These are phyloP conservation scores for Pinctada fucata DNA, from an alignment of 2,888 invertebrate species.

Conservation along the genomic window DNA sequence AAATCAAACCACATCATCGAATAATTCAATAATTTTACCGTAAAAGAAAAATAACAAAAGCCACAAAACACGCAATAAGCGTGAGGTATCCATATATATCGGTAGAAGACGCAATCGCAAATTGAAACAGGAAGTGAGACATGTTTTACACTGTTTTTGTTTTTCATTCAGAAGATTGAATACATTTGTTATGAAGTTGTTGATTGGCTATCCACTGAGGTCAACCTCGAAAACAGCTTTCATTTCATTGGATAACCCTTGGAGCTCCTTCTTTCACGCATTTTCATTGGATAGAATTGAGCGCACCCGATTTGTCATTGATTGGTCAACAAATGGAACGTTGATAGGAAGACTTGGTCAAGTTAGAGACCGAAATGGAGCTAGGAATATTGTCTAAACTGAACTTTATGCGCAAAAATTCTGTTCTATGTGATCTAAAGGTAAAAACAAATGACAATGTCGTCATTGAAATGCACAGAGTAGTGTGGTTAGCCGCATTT, in stretches of 20 bases:
- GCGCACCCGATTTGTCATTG: too few species aligned
- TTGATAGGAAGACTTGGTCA: too few species aligned
- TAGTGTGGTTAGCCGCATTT: conserved; percentile 50
- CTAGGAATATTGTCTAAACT: conserved; percentile 12
- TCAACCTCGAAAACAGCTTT: too few species aligned
- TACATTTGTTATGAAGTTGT: background rate
- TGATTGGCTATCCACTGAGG: too few species aligned
- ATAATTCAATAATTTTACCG: conserved; percentile 40
- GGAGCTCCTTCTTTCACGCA: too few species aligned
- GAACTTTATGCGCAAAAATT: conserved; percentile 37
- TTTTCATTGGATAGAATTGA: too few species aligned
- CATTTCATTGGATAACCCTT: too few species aligned
- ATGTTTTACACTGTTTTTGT: conserved; percentile 22
- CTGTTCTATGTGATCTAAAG: conserved; percentile 51
- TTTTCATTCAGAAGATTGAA: conserved; percentile 17
- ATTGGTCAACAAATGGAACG: too few species aligned
- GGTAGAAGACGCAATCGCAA: conserved; percentile 52
- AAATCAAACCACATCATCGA: too few species aligned
- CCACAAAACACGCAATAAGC: conserved; percentile 54
- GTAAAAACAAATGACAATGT: conserved; percentile 44
- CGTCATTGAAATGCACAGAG: conserved; percentile 43
- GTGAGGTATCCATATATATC: conserved; percentile 55
- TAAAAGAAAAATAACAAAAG: conserved; percentile 60
- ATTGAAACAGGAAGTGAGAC: conserved; percentile 46
- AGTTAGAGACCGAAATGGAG: background rate